phyloP scores from a whole-genome alignment of 2,888 invertebrate species.

The Romanomermis culicivorax region DNA sequence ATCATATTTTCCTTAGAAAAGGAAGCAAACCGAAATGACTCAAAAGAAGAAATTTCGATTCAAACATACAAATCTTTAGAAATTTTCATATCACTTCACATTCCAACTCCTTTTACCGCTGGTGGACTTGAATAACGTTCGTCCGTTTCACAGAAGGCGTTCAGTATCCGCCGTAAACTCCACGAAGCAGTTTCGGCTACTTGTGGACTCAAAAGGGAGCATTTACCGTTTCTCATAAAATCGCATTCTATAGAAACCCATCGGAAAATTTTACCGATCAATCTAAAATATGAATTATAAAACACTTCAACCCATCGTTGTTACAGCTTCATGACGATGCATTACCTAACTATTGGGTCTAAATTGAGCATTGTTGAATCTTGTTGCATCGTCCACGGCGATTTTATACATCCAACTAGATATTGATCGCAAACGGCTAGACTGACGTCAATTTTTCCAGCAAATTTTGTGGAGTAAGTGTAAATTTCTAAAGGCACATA shows the following conservation, averaged over 20 bases:
- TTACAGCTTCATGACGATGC: neutral
- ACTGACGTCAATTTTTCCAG: too few relatives aligned
- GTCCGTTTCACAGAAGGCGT: neutral
- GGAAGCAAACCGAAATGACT: too few relatives aligned
- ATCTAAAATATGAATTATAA: conserved; percentile 14
- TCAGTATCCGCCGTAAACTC: conserved; percentile 43
- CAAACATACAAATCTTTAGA: too few relatives aligned
- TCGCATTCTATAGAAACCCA: conserved; percentile 17
- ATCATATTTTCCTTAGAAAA: too few relatives aligned
- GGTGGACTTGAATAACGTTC: neutral
- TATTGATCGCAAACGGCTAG: neutral
- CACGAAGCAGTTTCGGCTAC: conserved; percentile 52
- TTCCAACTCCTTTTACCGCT: too few relatives aligned
- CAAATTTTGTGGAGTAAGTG: conserved; percentile 9
- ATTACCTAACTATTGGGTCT: neutral
- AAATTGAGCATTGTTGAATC: neutral
- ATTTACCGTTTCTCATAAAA: conserved; percentile 9
- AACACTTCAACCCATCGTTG: too few relatives aligned
- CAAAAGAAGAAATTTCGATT: too few relatives aligned
- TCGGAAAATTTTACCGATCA: conserved; percentile 16
- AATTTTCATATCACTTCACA: too few relatives aligned
- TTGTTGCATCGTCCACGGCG: too few relatives aligned
- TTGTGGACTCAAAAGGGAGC: conserved; percentile 48
- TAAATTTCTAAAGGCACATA: conserved; percentile 14
- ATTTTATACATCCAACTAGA: neutral